Evolutionary conservation across 2,113 vertebrate genomes (phyloP).

Genomic region (Megaleporinus macrocephalus): DNA sequence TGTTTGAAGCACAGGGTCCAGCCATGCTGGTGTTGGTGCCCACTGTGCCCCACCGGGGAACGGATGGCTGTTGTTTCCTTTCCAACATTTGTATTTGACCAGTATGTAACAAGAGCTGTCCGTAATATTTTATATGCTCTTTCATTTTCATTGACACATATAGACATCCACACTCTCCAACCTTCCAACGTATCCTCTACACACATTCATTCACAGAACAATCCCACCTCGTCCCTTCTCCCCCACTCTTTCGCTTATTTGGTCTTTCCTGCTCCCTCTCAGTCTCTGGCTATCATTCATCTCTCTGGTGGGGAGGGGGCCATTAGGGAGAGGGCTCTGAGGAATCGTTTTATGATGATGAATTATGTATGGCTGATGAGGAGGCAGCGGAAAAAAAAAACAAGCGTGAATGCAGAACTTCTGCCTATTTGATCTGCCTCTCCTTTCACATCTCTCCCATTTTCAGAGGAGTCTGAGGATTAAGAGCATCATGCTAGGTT

Average conservation of each 20-base stretch:
- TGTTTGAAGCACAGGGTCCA: neutral
- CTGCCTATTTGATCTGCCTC: slow-evolving; percentile 58
- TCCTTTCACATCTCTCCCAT: slow-evolving; percentile 38
- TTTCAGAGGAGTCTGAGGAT: slow-evolving; percentile 25
- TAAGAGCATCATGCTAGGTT: slow-evolving; percentile 23
- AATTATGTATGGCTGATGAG: slow-evolving; percentile 74
- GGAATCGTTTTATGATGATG: slow-evolving; percentile 74
- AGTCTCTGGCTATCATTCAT: slow-evolving; percentile 17
- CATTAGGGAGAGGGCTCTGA: slow-evolving; percentile 71
- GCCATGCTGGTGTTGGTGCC: neutral
- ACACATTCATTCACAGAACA: neutral
- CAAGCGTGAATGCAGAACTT: slow-evolving; percentile 64
- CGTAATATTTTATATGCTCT: slow-evolving; percentile 9
- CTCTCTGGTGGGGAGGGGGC: slow-evolving; percentile 50
- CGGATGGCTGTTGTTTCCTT: slow-evolving; percentile 18
- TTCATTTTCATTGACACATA: neutral
- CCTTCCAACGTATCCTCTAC: neutral
- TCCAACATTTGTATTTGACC: neutral
- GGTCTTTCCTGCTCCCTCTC: slow-evolving; percentile 22
- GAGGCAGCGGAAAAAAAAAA: slow-evolving; percentile 68
- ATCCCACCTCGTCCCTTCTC: neutral
- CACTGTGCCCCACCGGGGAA: neutral
- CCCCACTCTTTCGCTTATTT: neutral
- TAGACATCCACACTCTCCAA: neutral
- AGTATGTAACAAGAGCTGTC: neutral